Conservation (phyloP, 2,797 vertebrate genomes). For the Acrocephalus scirpaceus region DNA sequence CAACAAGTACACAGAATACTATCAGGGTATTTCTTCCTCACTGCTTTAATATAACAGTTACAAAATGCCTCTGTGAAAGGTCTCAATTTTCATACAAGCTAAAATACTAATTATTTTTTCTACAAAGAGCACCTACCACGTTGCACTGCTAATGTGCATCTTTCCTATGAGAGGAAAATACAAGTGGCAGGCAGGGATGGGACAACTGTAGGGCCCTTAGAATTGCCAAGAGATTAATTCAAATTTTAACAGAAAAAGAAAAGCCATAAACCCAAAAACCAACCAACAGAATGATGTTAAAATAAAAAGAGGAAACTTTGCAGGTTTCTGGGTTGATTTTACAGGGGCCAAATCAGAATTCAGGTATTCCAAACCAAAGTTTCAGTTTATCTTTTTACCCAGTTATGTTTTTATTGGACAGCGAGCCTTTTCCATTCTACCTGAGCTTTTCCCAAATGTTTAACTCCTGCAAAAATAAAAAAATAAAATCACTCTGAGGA, state of each 20-base stretch:
- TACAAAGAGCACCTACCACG: not conserved
- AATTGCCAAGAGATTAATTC: not conserved
- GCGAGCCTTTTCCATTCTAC: not conserved
- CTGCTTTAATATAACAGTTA: not conserved
- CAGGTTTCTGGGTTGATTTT: not conserved
- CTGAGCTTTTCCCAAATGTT: not conserved
- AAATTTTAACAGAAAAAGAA: not conserved
- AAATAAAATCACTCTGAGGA: not conserved
- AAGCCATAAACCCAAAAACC: not conserved
- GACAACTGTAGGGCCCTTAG: not conserved
- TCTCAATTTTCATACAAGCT: not conserved
- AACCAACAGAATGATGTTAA: not conserved
- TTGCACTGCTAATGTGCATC: fast-evolving
- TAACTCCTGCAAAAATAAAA: not conserved
- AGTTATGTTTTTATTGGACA: not conserved
- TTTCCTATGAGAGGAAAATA: not conserved
- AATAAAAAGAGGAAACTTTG: not conserved
- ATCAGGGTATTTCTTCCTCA: not conserved
- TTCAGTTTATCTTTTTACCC: not conserved
- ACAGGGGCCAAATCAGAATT: not conserved
- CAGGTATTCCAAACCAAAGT: not conserved
- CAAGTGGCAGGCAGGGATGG: fast-evolving
- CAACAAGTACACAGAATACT: not conserved
- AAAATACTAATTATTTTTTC: not conserved
- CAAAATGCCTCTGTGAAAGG: not conserved